These are phyloP conservation scores for Trichosurus vulpecula DNA, from an alignment of 2,797 vertebrate species.

Conservation along the genomic window DNA sequence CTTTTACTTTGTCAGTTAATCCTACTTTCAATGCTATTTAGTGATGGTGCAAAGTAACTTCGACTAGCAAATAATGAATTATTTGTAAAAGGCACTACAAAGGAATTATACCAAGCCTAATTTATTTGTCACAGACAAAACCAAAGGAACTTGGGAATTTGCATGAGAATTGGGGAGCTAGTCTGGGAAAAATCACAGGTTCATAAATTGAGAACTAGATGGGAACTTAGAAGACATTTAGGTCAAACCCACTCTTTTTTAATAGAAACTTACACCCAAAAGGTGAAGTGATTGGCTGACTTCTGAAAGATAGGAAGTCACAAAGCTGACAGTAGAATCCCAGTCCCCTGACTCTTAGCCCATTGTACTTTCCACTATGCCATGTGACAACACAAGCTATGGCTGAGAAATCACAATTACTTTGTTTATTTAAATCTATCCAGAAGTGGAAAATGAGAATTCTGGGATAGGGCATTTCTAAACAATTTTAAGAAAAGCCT, in stretches of 20 bases:
- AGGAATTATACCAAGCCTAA: constrained; percentile 54
- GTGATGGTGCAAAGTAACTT: constrained; percentile 76
- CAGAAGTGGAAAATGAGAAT: neutral
- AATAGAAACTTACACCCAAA: neutral
- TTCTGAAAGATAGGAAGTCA: neutral
- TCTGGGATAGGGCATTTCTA: neutral
- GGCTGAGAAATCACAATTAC: neutral
- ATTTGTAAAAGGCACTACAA: constrained; percentile 71
- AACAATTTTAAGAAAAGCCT: neutral
- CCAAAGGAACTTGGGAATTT: constrained; percentile 63
- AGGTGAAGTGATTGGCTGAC: neutral
- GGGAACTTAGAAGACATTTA: neutral
- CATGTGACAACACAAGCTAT: neutral
- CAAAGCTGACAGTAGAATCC: neutral
- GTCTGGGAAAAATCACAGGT: neutral
- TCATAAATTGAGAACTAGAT: neutral
- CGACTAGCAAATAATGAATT: constrained; percentile 71
- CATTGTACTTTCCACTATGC: neutral
- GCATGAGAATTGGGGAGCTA: constrained; percentile 50
- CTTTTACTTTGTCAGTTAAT: constrained; percentile 48
- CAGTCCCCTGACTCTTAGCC: neutral
- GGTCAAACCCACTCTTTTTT: neutral
- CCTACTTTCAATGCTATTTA: constrained; percentile 61
- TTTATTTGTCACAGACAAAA: constrained; percentile 71
- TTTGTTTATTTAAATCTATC: neutral